Evolutionary conservation across 1,140 invertebrate species (phyloP), one percentile per base, ranked within the genome.

Genomic region (Aradophagus sp.): DNA sequence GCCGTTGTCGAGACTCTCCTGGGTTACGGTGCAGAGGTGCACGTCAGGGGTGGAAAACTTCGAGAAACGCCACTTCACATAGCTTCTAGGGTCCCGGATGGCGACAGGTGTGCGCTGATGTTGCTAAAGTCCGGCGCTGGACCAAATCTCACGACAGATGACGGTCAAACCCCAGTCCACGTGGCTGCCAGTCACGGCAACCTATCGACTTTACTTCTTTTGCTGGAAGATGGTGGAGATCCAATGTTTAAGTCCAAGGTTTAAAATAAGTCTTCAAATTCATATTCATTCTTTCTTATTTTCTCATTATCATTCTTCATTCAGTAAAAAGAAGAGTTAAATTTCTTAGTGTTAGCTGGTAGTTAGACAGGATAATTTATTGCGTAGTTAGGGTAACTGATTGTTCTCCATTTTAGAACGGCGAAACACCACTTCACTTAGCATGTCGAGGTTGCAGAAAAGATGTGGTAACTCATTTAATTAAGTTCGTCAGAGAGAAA

Each of bases 21-120:
- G 1, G 98, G 98, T 3, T 97, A 94, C 81, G 97, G 98, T 17
- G 97, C 98, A 2, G 93, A 98, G 82, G 96, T 99, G 2, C 96
- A 99, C 84, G 92, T 99, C 1, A 91, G 95, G 83, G 97, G 94
- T 48, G 94, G 95, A 0, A 91, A 92, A 75, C 86, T 93, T 53
- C 89, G 92, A 13, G 96, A 99, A 85, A 99, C 97, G 0, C 95
- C 97, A 1, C 87, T 99, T 23, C 97, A 99, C 80, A 97, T 99
- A 62, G 96, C 97, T 8, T 93, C 97, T 0, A 88, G 96, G 52
- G 95, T 97, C 26, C 91, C 91, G 48, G 96, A 97, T 76, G 97
- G 97, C 36, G 96, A 98, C 78, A 92, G 95, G 82, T 99, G 97
- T 86, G 97, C 96, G 6, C 89, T 98, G 59, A 98, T 99, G 96